Conservation (phyloP, 2,888 invertebrate species). For the Melinaea marsaeus region DNA sequence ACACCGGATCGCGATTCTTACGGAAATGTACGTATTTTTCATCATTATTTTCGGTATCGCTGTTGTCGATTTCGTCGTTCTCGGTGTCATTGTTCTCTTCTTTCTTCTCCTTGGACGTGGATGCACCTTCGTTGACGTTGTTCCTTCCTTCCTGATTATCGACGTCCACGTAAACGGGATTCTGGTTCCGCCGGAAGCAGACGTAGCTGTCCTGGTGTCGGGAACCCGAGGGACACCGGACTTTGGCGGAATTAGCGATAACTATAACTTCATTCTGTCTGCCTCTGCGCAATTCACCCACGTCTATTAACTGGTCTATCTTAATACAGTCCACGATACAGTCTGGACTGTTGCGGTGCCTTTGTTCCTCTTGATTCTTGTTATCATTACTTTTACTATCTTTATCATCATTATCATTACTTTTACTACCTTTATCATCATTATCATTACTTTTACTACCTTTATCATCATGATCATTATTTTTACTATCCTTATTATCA, state of each 20-base stretch:
- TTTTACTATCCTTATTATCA: conserved; percentile 7
- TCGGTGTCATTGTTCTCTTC: conserved; percentile 1
- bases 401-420: conserved; percentile 3
- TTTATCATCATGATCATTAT: not conserved
- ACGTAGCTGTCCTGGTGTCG: conserved; percentile 12
- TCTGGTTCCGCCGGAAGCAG: conserved; percentile 13
- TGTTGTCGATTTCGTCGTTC: conserved; percentile 18
- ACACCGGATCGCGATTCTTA: conserved; percentile 35
- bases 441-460: conserved; percentile 1
- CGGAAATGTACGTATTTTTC: conserved; percentile 33
- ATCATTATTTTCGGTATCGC: conserved; percentile 12
- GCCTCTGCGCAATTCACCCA: conserved; percentile 12
- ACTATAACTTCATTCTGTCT: conserved; percentile 23
- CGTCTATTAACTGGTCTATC: conserved; percentile 22
- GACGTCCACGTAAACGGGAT: conserved; percentile 8
- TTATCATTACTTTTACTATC: conserved; percentile 5
- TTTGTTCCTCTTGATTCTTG: not conserved
- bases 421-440: not conserved
- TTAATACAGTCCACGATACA: conserved; percentile 21
- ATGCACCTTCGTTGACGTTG: conserved; percentile 17
- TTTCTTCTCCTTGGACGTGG: conserved; percentile 8
- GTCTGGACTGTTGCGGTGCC: conserved; percentile 11
- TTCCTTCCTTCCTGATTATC: not conserved
- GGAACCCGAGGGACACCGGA: conserved; percentile 11
- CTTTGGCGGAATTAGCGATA: conserved; percentile 11